phyloP scores from a whole-genome alignment of 2,888 invertebrate genomes.

The Azorinus chamasolen region DNA sequence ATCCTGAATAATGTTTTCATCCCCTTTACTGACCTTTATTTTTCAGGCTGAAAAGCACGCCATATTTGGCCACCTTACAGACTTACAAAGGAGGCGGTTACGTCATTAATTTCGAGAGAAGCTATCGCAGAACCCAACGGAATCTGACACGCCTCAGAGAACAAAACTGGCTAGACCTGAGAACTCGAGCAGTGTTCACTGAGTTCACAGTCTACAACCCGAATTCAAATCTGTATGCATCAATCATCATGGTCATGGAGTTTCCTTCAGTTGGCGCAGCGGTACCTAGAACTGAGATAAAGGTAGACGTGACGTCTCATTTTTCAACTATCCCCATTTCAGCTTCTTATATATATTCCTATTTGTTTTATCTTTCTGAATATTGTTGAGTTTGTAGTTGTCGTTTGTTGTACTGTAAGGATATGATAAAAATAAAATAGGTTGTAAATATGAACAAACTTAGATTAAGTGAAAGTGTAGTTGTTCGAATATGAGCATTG shows the following conservation, averaged over 20 bases:
- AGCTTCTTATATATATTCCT: too few species aligned
- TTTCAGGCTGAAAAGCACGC: slow-evolving; percentile 85
- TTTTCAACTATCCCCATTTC: too few species aligned
- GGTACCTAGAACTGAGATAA: slow-evolving; percentile 78
- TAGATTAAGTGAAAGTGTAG: too few species aligned
- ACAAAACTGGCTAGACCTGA: slow-evolving; percentile 86
- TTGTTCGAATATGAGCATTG: too few species aligned
- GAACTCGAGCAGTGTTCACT: slow-evolving; percentile 87
- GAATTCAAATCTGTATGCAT: slow-evolving; percentile 84
- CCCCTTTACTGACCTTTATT: too few species aligned
- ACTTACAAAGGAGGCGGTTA: slow-evolving; percentile 86
- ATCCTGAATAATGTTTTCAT: too few species aligned
- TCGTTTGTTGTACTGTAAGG: too few species aligned
- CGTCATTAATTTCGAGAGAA: slow-evolving; percentile 81
- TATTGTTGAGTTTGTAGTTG: too few species aligned
- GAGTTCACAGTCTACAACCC: slow-evolving; percentile 88
- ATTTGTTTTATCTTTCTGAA: too few species aligned
- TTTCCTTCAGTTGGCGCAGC: slow-evolving; percentile 83
- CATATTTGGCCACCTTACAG: slow-evolving; percentile 85
- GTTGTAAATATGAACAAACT: too few species aligned
- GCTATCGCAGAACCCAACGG: slow-evolving; percentile 77
- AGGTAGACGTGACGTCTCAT: too few species aligned
- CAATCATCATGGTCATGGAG: slow-evolving; percentile 83
- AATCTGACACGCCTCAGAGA: slow-evolving; percentile 83
- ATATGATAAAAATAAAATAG: too few species aligned